Evolutionary conservation across 2,797 vertebrate species (phyloP), one percentile per base, ranked within the genome.

Genomic region (Microcaecilia unicolor): DNA sequence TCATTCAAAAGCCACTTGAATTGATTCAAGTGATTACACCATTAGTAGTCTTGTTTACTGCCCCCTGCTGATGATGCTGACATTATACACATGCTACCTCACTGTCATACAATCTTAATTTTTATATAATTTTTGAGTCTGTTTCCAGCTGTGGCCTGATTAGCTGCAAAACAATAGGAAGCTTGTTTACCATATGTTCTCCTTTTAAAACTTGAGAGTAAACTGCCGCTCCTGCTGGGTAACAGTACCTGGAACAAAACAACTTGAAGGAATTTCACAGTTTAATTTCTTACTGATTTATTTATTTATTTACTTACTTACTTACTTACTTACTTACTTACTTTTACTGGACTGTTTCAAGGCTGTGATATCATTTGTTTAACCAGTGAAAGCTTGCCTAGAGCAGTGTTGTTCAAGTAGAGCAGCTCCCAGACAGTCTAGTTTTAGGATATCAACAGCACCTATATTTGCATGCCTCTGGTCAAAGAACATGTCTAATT

Each of bases 131-230:
- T 39, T 26, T 41, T 41, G 31, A 31, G 25, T 37, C 41, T 44
- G 30, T 55, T 54, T 67, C 61, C 64, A 44, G 45, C 72, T 65
- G 72, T 9, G 42, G 37, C 47, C 42, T 78, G 67, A 71, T 78
- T 74, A 78, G 59, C 58, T 61, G 48, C 32, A 34, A 64, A 68
- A 41, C 62, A 58, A 48, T 43, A 32, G 63, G 61, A 50, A 49
- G 18, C 58, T 67, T 72, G 44, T 77, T 74, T 72, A 57, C 50
- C 49, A 58, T 47, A 22, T 36, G 55, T 67, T 49, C 37, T 40
- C 51, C 34, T 42, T 48, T 45, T 38, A 40, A 36, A 27, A 41
- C 41, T 49, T 41, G 51, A 70, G 58, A 63, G 63, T 36, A 73
- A 69, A 44, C 12, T 51, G 6, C 75, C n/a, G n/a, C n/a, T n/a